These are phyloP conservation scores for Agrochola lychnidis DNA, from an alignment of 2,888 invertebrate genomes.

Conservation along the genomic window DNA sequence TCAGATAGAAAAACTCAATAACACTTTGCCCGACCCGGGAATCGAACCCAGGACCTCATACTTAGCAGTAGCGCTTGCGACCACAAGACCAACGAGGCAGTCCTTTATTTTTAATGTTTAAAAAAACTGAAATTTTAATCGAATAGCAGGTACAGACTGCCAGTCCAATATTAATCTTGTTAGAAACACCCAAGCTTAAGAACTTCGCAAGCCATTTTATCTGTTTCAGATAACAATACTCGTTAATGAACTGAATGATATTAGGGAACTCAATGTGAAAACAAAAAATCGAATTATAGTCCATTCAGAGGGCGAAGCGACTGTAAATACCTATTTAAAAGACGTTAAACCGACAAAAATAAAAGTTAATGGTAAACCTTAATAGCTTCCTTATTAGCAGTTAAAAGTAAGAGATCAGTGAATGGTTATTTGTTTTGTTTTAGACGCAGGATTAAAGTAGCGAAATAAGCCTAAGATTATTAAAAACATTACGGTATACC, in stretches of 20 bases:
- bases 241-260: slow-evolving; percentile 37
- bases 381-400: slow-evolving; percentile 52
- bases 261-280: slow-evolving; percentile 19
- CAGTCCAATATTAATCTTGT: not conserved
- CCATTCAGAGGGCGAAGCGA: slow-evolving; percentile 23
- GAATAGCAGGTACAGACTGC: not conserved
- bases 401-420: slow-evolving; percentile 54
- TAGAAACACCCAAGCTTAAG: slow-evolving; percentile 5
- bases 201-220: slow-evolving; percentile 15
- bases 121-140: too few species aligned
- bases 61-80: too few species aligned
- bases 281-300: slow-evolving; percentile 43
- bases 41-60: too few species aligned
- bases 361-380: slow-evolving; percentile 51
- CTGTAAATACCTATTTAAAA: slow-evolving; percentile 53
- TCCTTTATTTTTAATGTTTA: too few species aligned
- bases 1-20: too few species aligned
- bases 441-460: not conserved
- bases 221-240: slow-evolving; percentile 28
- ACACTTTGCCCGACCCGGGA: too few species aligned
- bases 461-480: not conserved
- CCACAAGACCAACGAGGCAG: too few species aligned
- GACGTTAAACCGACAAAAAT: slow-evolving; percentile 48
- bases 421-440: slow-evolving; percentile 40
- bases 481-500: not conserved